A percentile compares a stretch with the other conserved stretches of the same genome.
These are phyloP conservation scores for Drosophila mimica DNA, from an alignment of 2,888 invertebrate genomes.

Conservation along the genomic window DNA sequence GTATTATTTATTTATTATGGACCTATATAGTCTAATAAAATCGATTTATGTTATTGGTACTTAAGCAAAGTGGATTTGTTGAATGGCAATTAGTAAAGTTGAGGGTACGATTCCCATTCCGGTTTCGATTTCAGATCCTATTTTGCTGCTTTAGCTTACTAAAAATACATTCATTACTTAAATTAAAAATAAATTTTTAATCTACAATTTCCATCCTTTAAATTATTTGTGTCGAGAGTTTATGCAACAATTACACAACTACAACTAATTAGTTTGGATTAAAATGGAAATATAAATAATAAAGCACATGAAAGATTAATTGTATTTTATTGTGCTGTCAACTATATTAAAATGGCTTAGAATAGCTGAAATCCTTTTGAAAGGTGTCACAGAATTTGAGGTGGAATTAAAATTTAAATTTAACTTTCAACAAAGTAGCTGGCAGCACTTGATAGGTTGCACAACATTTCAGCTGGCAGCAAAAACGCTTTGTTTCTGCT, in stretches of 20 bases:
- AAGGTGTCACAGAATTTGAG: not conserved
- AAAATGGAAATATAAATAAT: not conserved
- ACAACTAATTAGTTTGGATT: not conserved
- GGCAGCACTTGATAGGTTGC: constrained; percentile 24
- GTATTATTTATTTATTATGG: too few species aligned
- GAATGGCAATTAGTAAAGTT: too few species aligned
- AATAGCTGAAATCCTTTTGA: not conserved
- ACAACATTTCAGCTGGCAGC: constrained; percentile 27
- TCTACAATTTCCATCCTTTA: not conserved
- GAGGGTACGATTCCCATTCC: not conserved
- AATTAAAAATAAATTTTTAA: not conserved
- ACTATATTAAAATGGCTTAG: not conserved
- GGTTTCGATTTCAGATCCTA: not conserved
- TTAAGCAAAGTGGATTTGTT: too few species aligned
- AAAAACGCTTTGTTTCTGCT: not conserved
- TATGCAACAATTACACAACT: not conserved
- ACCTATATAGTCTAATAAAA: not conserved
- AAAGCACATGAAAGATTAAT: not conserved
- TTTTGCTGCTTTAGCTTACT: not conserved
- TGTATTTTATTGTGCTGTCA: not conserved
- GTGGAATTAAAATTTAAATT: not conserved
- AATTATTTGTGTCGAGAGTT: not conserved
- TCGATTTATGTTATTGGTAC: too few species aligned
- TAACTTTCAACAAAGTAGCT: constrained; percentile 2
- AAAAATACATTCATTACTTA: not conserved